phyloP scores from a whole-genome alignment of 2,113 vertebrate genomes.

The Rattus rattus region DNA sequence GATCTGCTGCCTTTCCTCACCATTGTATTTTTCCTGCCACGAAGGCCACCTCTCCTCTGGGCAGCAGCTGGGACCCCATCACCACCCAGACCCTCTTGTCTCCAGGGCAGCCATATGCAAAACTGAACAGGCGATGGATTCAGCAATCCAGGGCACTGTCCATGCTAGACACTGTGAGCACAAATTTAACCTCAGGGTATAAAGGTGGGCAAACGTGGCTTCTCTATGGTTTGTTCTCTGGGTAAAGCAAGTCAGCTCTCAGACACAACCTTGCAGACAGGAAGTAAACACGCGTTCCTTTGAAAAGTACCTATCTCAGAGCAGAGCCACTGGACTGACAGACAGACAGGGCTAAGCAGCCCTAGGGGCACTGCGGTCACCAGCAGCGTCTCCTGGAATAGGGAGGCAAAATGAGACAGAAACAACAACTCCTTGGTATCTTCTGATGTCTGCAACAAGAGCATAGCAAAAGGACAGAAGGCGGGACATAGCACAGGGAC shows the following conservation, averaged over 20 bases:
- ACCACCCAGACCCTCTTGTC: accelerated
- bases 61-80: not conserved
- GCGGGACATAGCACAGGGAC: too few relatives aligned
- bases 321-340: not conserved
- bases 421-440: not conserved
- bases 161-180: not conserved
- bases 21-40: not conserved
- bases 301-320: not conserved
- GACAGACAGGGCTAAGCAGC: not conserved
- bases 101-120: not conserved
- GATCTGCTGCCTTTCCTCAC: accelerated
- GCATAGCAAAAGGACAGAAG: too few relatives aligned
- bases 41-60: not conserved
- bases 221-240: not conserved
- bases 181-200: not conserved
- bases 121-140: not conserved
- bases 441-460: too few relatives aligned
- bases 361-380: not conserved
- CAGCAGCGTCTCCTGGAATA: too few relatives aligned
- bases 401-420: not conserved
- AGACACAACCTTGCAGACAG: not conserved
- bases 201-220: not conserved
- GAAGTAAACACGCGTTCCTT: not conserved
- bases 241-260: not conserved
- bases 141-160: not conserved